These are phyloP conservation scores for Coelopa pilipes DNA, from an alignment of 2,888 invertebrate genomes.

Conservation along the genomic window DNA sequence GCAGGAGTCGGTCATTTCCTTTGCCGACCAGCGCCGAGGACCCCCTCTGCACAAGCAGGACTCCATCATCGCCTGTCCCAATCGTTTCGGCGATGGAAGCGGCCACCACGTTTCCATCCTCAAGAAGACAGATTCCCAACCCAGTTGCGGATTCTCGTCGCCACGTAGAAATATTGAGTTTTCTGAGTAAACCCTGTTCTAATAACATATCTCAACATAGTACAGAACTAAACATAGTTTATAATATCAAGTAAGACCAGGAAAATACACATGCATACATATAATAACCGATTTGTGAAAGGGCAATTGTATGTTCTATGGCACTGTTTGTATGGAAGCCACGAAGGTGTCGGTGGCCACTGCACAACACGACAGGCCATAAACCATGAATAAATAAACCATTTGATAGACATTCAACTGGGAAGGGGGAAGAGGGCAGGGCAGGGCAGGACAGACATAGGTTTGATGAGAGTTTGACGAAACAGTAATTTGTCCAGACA, in stretches of 20 bases:
- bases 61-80: slow-evolving; percentile 63
- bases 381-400: not conserved
- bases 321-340: too few relatives aligned
- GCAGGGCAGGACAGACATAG: too few relatives aligned
- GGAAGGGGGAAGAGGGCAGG: not conserved
- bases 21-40: slow-evolving; percentile 66
- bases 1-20: slow-evolving; percentile 67
- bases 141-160: slow-evolving; percentile 57
- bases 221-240: not conserved
- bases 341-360: too few relatives aligned
- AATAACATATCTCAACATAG: not conserved
- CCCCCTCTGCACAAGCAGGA: slow-evolving; percentile 64
- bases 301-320: too few relatives aligned
- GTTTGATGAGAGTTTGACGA: too few relatives aligned
- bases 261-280: not conserved
- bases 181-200: slow-evolving; percentile 55
- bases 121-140: slow-evolving; percentile 66
- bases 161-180: slow-evolving; percentile 65
- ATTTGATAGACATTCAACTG: slow-evolving; percentile 1
- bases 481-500: slow-evolving; percentile 49
- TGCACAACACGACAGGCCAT: not conserved
- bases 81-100: slow-evolving; percentile 61
- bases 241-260: not conserved
- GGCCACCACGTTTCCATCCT: slow-evolving; percentile 66
- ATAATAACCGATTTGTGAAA: not conserved